phyloP scores from a whole-genome alignment of 2,888 invertebrate species.

The Ommatoiulus sabulosus region DNA sequence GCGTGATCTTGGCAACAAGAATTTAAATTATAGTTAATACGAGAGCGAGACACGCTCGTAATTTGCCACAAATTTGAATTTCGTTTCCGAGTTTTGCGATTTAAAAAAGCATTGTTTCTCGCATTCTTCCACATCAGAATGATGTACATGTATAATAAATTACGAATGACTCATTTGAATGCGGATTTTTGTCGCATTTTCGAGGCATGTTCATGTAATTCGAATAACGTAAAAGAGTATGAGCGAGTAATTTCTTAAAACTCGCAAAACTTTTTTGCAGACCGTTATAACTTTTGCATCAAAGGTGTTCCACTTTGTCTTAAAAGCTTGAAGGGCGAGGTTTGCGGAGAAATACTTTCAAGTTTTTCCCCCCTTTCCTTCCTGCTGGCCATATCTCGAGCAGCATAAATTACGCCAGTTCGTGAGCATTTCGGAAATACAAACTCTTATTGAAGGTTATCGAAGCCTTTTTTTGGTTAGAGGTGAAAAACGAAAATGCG shows the following conservation, averaged over 20 bases:
- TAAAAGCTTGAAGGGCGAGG: conserved; percentile 40
- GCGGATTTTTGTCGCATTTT: neutral
- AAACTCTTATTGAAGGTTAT: conserved; percentile 36
- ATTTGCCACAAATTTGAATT: neutral
- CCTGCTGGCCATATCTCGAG: conserved; percentile 36
- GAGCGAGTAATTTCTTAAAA: neutral
- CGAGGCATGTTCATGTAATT: neutral
- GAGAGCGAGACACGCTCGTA: neutral
- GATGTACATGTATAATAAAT: neutral
- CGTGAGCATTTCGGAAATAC: conserved; percentile 40
- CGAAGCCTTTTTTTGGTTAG: conserved; percentile 21
- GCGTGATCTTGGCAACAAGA: neutral
- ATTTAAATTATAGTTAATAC: neutral
- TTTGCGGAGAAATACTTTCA: conserved; percentile 38
- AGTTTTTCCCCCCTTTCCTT: conserved; percentile 24
- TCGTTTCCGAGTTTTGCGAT: neutral
- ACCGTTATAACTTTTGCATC: conserved; percentile 1
- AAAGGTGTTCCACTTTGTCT: conserved; percentile 43
- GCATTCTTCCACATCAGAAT: no score
- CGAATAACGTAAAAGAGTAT: neutral
- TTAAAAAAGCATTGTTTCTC: neutral
- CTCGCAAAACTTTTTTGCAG: neutral
- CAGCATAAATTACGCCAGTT: conserved; percentile 16
- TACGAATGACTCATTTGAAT: neutral
- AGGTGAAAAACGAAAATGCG: conserved; percentile 41